phyloP scores from a whole-genome alignment of 1,140 invertebrate genomes.

The Pseudomyrmex flavicornis region DNA sequence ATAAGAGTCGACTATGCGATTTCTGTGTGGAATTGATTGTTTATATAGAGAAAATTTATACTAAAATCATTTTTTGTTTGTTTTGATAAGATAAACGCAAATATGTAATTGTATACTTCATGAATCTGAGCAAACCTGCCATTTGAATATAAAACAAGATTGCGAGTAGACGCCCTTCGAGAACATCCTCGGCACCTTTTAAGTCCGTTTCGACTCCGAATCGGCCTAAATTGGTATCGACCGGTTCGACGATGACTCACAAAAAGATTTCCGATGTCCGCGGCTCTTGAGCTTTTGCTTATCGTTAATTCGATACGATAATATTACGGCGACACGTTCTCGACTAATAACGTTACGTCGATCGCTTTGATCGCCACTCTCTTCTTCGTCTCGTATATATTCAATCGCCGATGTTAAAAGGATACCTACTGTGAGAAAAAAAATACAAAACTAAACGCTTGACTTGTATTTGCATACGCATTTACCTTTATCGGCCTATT shows the following conservation, averaged over 20 bases:
- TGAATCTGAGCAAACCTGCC: slow-evolving; percentile 1
- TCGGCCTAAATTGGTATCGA: slow-evolving; percentile 72
- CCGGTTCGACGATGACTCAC: slow-evolving; percentile 70
- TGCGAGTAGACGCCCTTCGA: background rate
- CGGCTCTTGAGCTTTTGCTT: slow-evolving; percentile 59
- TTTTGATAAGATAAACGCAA: background rate
- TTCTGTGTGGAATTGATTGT: slow-evolving; percentile 55
- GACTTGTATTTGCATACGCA: slow-evolving; percentile 18
- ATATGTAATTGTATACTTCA: background rate
- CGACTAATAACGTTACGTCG: slow-evolving; percentile 67
- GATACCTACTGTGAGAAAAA: background rate
- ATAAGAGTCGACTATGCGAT: slow-evolving; percentile 21
- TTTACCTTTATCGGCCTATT: slow-evolving; percentile 34
- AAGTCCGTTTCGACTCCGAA: slow-evolving; percentile 59
- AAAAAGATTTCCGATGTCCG: slow-evolving; percentile 50
- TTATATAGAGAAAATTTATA: background rate
- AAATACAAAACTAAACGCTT: background rate
- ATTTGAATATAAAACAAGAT: slow-evolving; percentile 30
- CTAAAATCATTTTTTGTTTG: background rate
- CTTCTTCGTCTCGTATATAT: background rate
- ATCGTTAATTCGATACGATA: slow-evolving; percentile 70
- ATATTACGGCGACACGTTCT: slow-evolving; percentile 69
- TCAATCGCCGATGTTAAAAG: slow-evolving; percentile 20
- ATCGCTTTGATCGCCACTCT: slow-evolving; percentile 45
- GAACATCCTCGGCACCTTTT: slow-evolving; percentile 32